phyloP scores from a whole-genome alignment of 2,797 vertebrate genomes.

The Paratrypauchen microcephalus region DNA sequence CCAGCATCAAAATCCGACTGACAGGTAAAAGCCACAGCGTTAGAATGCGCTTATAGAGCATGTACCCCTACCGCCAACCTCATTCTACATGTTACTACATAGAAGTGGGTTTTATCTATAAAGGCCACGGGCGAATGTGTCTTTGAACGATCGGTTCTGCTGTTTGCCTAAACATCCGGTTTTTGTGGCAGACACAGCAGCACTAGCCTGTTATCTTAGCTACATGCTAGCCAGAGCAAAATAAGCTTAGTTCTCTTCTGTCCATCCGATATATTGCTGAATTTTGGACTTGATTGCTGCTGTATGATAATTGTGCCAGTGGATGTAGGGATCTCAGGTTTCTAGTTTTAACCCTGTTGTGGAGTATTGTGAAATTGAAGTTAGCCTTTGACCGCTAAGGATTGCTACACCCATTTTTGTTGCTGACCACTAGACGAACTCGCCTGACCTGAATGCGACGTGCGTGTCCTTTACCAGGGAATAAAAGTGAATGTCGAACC shows the following conservation, averaged over 20 bases:
- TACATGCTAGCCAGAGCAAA: constrained; percentile 57
- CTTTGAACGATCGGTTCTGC: constrained; percentile 23
- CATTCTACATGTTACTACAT: not conserved
- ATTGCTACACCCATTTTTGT: constrained; percentile 58
- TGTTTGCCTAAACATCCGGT: constrained; percentile 74
- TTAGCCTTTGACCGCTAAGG: constrained; percentile 60
- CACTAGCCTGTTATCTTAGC: constrained; percentile 63
- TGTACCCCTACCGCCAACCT: constrained; percentile 8
- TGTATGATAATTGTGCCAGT: not conserved
- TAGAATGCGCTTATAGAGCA: constrained; percentile 38
- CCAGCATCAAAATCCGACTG: constrained; percentile 98
- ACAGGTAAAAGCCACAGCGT: constrained; percentile 84
- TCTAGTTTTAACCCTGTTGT: constrained; percentile 19
- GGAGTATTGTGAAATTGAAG: constrained; percentile 38
- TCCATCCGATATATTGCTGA: not conserved
- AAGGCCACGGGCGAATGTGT: constrained; percentile 5
- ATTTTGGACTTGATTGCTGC: not conserved
- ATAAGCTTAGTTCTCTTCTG: constrained; percentile 23
- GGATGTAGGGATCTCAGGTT: constrained; percentile 32
- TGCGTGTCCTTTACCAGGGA: constrained; percentile 1
- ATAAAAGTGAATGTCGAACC: constrained; percentile 24
- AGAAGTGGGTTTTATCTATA: not conserved
- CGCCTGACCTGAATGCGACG: constrained; percentile 43
- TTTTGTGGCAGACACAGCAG: constrained; percentile 61
- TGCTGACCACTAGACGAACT: constrained; percentile 46